phyloP scores from a whole-genome alignment of 2,113 vertebrate species.

The Morone saxatilis region DNA sequence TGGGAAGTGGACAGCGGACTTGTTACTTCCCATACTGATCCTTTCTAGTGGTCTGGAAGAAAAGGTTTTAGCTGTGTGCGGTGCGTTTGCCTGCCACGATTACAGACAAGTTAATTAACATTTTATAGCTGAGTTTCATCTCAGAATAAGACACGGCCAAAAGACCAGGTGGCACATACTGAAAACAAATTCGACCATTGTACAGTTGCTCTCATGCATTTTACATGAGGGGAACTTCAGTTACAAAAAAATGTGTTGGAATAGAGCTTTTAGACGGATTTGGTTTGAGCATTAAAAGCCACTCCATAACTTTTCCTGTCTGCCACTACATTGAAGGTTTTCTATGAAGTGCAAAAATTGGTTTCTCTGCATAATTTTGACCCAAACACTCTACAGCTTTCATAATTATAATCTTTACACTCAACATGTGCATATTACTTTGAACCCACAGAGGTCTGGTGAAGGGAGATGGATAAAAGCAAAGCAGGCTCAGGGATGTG shows the following conservation, averaged over 20 bases:
- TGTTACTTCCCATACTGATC: background rate
- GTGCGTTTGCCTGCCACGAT: constrained; percentile 16
- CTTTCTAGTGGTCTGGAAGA: constrained; percentile 9
- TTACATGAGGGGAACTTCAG: constrained; percentile 34
- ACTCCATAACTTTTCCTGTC: constrained; percentile 4
- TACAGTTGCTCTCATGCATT: constrained; percentile 39
- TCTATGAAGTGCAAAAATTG: constrained; percentile 11
- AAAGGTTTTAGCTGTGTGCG: constrained; percentile 23
- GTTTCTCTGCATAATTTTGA: constrained; percentile 29
- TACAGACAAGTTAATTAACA: constrained; percentile 44
- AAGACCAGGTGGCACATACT: constrained; percentile 4
- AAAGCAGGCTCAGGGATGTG: background rate
- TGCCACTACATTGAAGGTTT: background rate
- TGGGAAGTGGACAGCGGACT: background rate
- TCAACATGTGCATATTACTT: constrained; percentile 1
- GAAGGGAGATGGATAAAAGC: background rate
- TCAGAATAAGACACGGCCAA: constrained; percentile 6
- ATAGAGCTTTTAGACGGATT: constrained; percentile 21
- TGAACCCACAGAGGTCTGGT: background rate
- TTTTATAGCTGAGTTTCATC: constrained; percentile 16
- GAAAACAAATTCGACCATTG: constrained; percentile 4
- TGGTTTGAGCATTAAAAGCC: constrained; percentile 5
- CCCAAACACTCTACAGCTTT: constrained; percentile 8
- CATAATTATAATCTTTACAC: constrained; percentile 8
- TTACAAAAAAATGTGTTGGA: constrained; percentile 12